These are phyloP conservation scores for Silurus glanis DNA, from an alignment of 2,113 vertebrate genomes.

Conservation along the genomic window DNA sequence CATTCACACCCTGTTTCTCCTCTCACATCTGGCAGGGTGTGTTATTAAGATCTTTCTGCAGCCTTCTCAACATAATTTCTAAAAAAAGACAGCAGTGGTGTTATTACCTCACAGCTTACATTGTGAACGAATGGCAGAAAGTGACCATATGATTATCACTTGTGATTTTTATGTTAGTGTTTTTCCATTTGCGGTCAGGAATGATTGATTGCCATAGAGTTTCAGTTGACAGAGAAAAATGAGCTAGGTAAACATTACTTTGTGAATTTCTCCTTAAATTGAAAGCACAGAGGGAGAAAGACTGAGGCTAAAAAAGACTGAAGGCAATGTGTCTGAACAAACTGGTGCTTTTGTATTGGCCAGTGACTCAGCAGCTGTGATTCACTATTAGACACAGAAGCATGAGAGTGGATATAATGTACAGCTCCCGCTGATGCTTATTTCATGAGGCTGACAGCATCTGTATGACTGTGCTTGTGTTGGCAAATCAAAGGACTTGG, in stretches of 20 bases:
- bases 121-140: conserved; percentile 40
- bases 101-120: conserved; percentile 43
- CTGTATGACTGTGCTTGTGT: conserved; percentile 5
- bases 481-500: conserved; percentile 1
- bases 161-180: conserved; percentile 21
- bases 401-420: neutral
- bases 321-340: conserved; percentile 26
- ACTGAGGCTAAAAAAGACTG: neutral
- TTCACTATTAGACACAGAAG: conserved; percentile 26
- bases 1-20: conserved; percentile 23
- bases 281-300: conserved; percentile 4
- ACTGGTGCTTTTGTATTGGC: conserved; percentile 21
- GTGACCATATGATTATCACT: conserved; percentile 22
- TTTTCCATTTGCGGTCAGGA: conserved; percentile 36
- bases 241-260: conserved; percentile 16
- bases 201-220: conserved; percentile 31
- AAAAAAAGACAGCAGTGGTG: conserved; percentile 12
- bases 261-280: conserved; percentile 8
- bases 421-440: neutral
- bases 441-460: neutral
- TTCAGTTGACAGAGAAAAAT: conserved; percentile 41
- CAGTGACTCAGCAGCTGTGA: conserved; percentile 55
- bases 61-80: too few species aligned
- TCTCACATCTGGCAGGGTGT: conserved; percentile 35
- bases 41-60: conserved; percentile 15